A percentile compares a stretch with the other conserved stretches of the same genome.
phyloP scores from a whole-genome alignment of 2,113 vertebrate genomes.

The Plestiodon gilberti region DNA sequence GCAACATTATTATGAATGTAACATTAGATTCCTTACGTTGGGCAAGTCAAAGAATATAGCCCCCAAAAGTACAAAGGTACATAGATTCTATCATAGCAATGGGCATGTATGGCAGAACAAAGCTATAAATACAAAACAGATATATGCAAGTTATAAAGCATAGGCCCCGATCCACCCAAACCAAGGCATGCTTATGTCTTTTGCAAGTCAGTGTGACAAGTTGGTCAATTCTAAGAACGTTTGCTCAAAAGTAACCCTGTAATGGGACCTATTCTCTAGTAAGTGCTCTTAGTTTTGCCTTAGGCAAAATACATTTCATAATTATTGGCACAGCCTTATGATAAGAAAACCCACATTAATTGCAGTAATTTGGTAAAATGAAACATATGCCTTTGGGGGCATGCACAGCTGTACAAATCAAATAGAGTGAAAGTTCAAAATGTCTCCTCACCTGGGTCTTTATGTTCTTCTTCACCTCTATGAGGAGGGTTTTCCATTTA shows the following conservation, averaged over 20 bases:
- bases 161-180: neutral
- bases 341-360: neutral
- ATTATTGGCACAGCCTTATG: too few relatives aligned
- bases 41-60: neutral
- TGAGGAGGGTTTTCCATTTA: neutral
- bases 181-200: neutral
- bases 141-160: neutral
- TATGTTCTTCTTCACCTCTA: neutral
- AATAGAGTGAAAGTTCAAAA: accelerated
- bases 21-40: neutral
- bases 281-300: too few relatives aligned
- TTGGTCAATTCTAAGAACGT: neutral
- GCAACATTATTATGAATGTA: neutral
- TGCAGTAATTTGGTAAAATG: neutral
- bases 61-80: neutral
- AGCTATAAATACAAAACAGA: neutral
- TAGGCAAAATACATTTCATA: neutral
- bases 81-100: neutral
- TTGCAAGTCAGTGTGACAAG: too few relatives aligned
- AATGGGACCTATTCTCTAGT: neutral
- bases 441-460: neutral
- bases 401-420: neutral
- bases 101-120: neutral
- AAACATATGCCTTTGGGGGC: neutral
- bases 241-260: too few relatives aligned